Conservation (phyloP, 2,113 vertebrate species). For the Pseudorhombus dupliciocellatus region DNA sequence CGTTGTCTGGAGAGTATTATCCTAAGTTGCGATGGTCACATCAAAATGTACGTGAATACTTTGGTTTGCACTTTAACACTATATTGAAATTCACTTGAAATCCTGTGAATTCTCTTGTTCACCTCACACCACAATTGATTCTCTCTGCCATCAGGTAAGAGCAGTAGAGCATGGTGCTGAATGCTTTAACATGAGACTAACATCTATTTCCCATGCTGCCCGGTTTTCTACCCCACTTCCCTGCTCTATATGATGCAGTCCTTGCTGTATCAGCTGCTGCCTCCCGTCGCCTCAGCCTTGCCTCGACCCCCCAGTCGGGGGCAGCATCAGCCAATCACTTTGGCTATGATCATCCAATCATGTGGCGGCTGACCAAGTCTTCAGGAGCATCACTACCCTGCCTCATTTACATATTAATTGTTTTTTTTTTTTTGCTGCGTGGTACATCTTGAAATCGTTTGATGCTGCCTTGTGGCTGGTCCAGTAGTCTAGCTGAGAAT, state of each 20-base stretch:
- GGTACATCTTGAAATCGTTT: constrained; percentile 62
- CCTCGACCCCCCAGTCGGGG: constrained; percentile 68
- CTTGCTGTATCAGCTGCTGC: constrained; percentile 45
- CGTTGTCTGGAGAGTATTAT: not conserved
- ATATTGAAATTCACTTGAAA: not conserved
- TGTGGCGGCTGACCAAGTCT: constrained; percentile 69
- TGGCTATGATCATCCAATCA: constrained; percentile 74
- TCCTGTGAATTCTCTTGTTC: constrained; percentile 4
- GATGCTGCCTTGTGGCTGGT: constrained; percentile 65
- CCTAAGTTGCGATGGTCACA: constrained; percentile 11
- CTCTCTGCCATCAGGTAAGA: constrained; percentile 14
- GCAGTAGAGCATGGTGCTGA: constrained; percentile 21
- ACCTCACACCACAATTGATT: not conserved
- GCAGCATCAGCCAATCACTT: constrained; percentile 71
- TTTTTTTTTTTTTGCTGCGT: constrained; percentile 70
- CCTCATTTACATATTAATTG: constrained; percentile 71
- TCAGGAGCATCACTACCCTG: constrained; percentile 72
- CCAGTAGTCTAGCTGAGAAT: constrained; percentile 57
- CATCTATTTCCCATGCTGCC: constrained; percentile 53
- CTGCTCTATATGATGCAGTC: constrained; percentile 4
- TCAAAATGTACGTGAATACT: not conserved
- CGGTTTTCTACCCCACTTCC: constrained; percentile 22
- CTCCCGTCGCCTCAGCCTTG: constrained; percentile 54
- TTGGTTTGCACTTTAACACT: not conserved
- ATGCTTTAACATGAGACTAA: constrained; percentile 64